Evolutionary conservation across 1,140 invertebrate genomes (phyloP).

Genomic region (Pygmarrhopalites habei): DNA sequence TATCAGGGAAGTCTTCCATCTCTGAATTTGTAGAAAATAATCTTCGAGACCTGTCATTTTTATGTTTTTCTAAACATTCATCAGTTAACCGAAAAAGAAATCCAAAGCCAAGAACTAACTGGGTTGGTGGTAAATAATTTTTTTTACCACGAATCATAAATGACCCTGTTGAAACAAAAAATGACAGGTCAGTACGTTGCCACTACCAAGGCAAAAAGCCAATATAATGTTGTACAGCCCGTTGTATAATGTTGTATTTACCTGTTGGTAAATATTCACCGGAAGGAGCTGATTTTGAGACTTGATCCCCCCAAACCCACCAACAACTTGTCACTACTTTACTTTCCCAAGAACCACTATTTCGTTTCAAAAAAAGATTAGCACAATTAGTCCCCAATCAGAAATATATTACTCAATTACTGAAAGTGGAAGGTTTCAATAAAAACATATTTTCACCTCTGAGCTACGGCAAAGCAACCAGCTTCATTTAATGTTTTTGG

Average conservation of each 20-base stretch:
- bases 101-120: slow-evolving; percentile 87
- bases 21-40: background rate
- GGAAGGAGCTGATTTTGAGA: slow-evolving; percentile 95
- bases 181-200: no score
- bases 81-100: slow-evolving; percentile 80
- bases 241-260: no score
- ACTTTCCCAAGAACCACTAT: slow-evolving; percentile 89
- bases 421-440: no score
- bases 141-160: slow-evolving; percentile 99
- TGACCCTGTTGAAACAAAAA: slow-evolving; percentile 68
- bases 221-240: no score
- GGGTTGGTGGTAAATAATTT: slow-evolving; percentile 86
- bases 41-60: slow-evolving; percentile 19
- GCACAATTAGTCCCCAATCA: no score
- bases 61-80: slow-evolving; percentile 40
- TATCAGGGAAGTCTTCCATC: slow-evolving; percentile 41
- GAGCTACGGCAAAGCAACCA: slow-evolving; percentile 92
- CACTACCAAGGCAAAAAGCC: no score
- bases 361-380: slow-evolving; percentile 39
- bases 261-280: slow-evolving; percentile 68
- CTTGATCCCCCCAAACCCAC: slow-evolving; percentile 93
- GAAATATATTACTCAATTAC: no score
- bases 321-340: slow-evolving; percentile 91
- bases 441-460: no score
- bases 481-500: slow-evolving; percentile 95